Base-by-base conservation (phyloP, 2,113 vertebrate genomes). In the Propithecus coquereli region DNA sequence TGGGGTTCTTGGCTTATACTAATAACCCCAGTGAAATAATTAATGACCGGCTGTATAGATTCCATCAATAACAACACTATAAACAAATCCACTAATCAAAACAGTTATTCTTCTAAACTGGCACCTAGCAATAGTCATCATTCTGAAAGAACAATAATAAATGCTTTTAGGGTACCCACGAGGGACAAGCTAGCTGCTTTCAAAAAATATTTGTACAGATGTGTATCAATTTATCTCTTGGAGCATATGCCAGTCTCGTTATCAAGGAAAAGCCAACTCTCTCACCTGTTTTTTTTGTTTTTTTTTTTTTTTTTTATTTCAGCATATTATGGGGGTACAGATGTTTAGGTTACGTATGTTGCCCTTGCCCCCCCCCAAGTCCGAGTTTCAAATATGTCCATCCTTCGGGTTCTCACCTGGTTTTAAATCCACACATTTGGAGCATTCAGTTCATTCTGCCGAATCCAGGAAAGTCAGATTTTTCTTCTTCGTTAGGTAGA, bases 151-250 rank as follows among this genome's bases (percentile, higher is more conserved):
- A 94, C 34, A 73, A 61, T 68, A 94, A 63, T 79, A 95, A 92
- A 61, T 66, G 20, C 40, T 94, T 93, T n/a, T 34, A 65, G 43
- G 1, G 14, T 82, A 73, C 68, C 50, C 32, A 74, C 84, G 32
- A 83, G 43, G 6, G 8, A 5, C 54, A 94, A 90, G 23, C 73
- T 54, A 92, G 45, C 32, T 86, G 20, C 37, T 74, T 94, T 95
- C 70, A 92, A 95, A 97, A 91, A 97, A 84, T 83, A 95, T 92
- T 74, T 96, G 57, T 79, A 59, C 16, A 83, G 27, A 87, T 84
- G 10, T 74, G 20, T 94, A 59, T 94, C 32, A 71, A 16, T 86
- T 82, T 94, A 59, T 90, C 37, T 50, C 54, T 91, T 59, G 10
- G 87, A 71, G 22, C 59, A 90, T 86, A 85, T 90, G 50, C n/a